phyloP scores from a whole-genome alignment of 2,888 invertebrate species.

The Eristalis intricaria region DNA sequence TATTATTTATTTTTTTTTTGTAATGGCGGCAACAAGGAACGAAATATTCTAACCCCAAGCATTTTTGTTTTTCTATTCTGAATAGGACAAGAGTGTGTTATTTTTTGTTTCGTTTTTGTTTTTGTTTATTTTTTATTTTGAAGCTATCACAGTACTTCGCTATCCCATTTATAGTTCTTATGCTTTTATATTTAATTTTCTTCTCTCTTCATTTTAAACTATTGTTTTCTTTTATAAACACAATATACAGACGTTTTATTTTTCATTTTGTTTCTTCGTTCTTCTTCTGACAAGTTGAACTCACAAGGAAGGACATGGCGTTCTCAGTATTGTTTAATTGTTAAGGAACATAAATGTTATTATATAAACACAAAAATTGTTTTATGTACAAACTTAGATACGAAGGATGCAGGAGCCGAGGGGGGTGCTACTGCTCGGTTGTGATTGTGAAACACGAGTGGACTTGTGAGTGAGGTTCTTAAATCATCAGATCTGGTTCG shows the following conservation, averaged over 20 bases:
- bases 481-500: not conserved
- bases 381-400: conserved; percentile 29
- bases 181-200: conserved; percentile 31
- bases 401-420: conserved; percentile 3
- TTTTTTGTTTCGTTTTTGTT: not conserved
- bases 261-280: not conserved
- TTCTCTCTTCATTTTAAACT: conserved; percentile 12
- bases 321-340: conserved; percentile 2
- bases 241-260: conserved; percentile 25
- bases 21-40: conserved; percentile 75
- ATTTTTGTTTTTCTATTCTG: conserved; percentile 42
- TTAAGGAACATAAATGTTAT: conserved; percentile 44
- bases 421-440: not conserved
- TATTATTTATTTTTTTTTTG: not conserved
- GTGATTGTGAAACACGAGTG: not conserved
- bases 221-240: conserved; percentile 21
- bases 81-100: conserved; percentile 64
- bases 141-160: conserved; percentile 80
- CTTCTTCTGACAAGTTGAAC: not conserved
- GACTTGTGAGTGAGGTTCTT: not conserved
- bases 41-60: conserved; percentile 68
- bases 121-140: conserved; percentile 59
- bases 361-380: conserved; percentile 2
- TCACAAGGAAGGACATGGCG: conserved; percentile 13
- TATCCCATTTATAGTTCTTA: conserved; percentile 71